Percentiles rank a stretch among this genome's conserved stretches.
Evolutionary conservation across 2,888 invertebrate species (phyloP).

Genomic region (Pachycephus smyrnensis): DNA sequence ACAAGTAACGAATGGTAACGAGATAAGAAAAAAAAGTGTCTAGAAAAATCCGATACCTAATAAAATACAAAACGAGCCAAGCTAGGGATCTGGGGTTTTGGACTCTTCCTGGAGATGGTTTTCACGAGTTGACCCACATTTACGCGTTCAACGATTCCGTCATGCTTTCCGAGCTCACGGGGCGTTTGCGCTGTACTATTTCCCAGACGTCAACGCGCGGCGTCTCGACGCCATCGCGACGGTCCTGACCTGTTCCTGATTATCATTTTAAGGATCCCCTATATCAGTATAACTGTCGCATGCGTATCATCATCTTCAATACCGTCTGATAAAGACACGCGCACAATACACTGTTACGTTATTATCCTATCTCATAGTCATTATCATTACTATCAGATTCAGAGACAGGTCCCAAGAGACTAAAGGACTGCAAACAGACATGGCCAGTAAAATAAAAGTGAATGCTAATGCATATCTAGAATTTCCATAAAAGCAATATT

Average conservation of each 20-base stretch:
- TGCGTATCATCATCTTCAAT: not conserved
- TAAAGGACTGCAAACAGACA: not conserved
- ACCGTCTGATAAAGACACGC: not conserved
- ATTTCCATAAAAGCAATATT: constrained; percentile 21
- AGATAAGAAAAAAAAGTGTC: not conserved
- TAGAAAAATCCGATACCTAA: not conserved
- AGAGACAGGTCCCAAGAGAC: not conserved
- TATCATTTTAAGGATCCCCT: not conserved
- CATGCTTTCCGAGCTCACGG: not conserved
- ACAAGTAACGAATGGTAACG: not conserved
- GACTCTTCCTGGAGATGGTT: not conserved
- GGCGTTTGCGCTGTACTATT: not conserved
- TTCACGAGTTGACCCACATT: constrained; percentile 2
- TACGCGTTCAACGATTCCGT: not conserved
- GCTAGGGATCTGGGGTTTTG: not conserved
- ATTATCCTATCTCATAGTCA: not conserved
- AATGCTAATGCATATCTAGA: not conserved
- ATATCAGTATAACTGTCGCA: not conserved
- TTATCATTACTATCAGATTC: not conserved
- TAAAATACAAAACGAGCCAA: not conserved
- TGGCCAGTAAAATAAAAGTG: not conserved
- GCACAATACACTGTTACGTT: not conserved
- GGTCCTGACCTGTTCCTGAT: not conserved
- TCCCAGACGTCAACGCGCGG: not conserved
- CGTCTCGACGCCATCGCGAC: not conserved